Evolutionary conservation across 2,113 vertebrate genomes (phyloP).

Genomic region (Motacilla alba): DNA sequence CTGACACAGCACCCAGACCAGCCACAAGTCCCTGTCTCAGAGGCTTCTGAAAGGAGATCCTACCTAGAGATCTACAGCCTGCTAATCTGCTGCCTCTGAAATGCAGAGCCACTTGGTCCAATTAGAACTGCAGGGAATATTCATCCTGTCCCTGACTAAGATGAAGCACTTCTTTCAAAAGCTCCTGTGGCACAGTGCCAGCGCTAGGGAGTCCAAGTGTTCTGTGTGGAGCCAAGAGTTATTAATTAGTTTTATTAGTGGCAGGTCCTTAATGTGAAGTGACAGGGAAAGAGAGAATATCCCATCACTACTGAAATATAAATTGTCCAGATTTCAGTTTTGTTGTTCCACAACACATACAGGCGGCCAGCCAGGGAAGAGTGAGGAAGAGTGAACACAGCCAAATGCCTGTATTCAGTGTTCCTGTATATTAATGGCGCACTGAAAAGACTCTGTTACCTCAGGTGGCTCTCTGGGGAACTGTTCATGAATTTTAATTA

Average conservation of each 20-base stretch:
- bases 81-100: slow-evolving; percentile 78
- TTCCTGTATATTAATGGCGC: slow-evolving; percentile 64
- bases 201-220: slow-evolving; percentile 78
- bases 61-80: slow-evolving; percentile 58
- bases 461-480: slow-evolving; percentile 69
- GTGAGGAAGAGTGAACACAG: slow-evolving; percentile 40
- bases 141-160: slow-evolving; percentile 90
- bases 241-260: slow-evolving; percentile 92
- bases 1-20: not conserved
- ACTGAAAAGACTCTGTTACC: slow-evolving; percentile 69
- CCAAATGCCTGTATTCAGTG: slow-evolving; percentile 67
- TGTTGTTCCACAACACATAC: slow-evolving; percentile 65
- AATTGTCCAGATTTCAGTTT: slow-evolving; percentile 75
- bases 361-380: slow-evolving; percentile 68
- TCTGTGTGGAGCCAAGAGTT: slow-evolving; percentile 82
- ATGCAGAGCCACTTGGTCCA: slow-evolving; percentile 90
- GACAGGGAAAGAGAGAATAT: slow-evolving; percentile 79
- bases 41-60: not conserved
- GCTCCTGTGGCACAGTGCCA: slow-evolving; percentile 81
- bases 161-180: slow-evolving; percentile 90
- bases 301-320: slow-evolving; percentile 74
- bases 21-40: not conserved
- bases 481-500: slow-evolving; percentile 65
- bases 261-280: slow-evolving; percentile 84
- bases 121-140: slow-evolving; percentile 88